Evolutionary conservation across 2,888 invertebrate species (phyloP).

Genomic region (Dendrolimus houi): DNA sequence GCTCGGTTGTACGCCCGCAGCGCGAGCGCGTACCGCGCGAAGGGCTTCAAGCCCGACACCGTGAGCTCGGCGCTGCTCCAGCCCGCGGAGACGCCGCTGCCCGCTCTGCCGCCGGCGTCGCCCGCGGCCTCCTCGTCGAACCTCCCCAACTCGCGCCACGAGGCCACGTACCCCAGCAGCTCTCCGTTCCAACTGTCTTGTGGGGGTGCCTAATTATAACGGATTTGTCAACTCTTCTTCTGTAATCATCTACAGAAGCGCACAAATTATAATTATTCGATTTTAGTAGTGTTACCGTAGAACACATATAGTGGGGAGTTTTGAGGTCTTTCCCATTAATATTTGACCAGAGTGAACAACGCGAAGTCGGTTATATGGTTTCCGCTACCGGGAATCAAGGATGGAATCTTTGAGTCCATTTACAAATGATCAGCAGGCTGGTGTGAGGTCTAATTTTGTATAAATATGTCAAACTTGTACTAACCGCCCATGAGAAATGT

Average conservation of each 20-base stretch:
- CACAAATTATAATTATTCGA: too few relatives aligned
- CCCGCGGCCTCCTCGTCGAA: conserved; percentile 27
- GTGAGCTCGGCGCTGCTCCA: conserved; percentile 79
- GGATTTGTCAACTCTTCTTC: neutral
- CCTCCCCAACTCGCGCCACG: conserved; percentile 64
- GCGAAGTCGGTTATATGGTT: too few relatives aligned
- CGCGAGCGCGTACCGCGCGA: conserved; percentile 85
- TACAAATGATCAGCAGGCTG: neutral
- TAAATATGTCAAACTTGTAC: conserved; percentile 16
- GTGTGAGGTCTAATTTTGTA: neutral
- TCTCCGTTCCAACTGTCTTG: conserved; percentile 83
- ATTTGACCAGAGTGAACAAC: too few relatives aligned
- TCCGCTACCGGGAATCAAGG: too few relatives aligned
- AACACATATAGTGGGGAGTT: too few relatives aligned
- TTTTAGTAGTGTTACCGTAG: too few relatives aligned
- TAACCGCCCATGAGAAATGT: conserved; percentile 83
- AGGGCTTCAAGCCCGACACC: conserved; percentile 80
- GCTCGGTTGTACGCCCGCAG: conserved; percentile 89
- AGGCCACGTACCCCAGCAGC: conserved; percentile 82
- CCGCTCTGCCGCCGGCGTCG: conserved; percentile 19
- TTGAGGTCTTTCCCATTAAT: too few relatives aligned
- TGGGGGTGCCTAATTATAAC: conserved; percentile 72
- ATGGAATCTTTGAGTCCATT: too few relatives aligned
- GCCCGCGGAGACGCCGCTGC: conserved; percentile 68
- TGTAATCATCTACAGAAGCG: too few relatives aligned